Evolutionary conservation across 2,113 vertebrate genomes (phyloP), one percentile per base, ranked within the genome.

Genomic region (Ptilorrhoa leucosticta): DNA sequence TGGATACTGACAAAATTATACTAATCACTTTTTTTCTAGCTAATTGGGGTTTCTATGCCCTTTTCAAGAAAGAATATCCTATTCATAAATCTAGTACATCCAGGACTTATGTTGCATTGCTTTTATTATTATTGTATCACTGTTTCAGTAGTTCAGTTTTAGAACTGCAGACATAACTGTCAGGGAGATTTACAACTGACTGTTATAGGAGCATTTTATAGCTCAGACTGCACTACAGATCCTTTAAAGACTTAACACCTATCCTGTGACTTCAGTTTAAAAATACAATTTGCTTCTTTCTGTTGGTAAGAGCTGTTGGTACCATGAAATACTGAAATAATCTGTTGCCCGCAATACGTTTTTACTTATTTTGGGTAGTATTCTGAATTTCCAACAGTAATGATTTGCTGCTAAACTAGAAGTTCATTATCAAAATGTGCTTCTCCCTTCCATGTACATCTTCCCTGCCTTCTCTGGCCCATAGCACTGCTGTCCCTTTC

Each of bases 61-160:
- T 92, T 97, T 97, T 97, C 77, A 73, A 63, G 51, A 86, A 97
- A 95, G 71, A 93, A 83, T 95, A 93, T 73, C 51, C 45, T 92
- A 73, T 81, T 93, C 90, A 97, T 98, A 97, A 98, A 98, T 97
- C 96, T 96, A 88, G 51, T 80, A 78, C 79, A 81, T 70, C 64
- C 81, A 90, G 73, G 86, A 91, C 87, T 96, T 97, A 80, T 8
- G 42, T 96, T 96, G 88, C 48, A 23, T 91, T 96, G 95, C 77
- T 97, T 98, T 98, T 98, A 96, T 97, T 98, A 96, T 96, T 97
- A 97, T 96, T 97, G 96, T 97, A 96, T 97, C 95, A 96, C 91
- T 97, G 91, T 96, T 96, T 97, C 95, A 96, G 96, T 95, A 97
- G 95, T 93, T 98, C n/a, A 83, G 68, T 95, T 97, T 97, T 96